Evolutionary conservation across 2,113 vertebrate genomes (phyloP).

Genomic region (Cavia aperea): DNA sequence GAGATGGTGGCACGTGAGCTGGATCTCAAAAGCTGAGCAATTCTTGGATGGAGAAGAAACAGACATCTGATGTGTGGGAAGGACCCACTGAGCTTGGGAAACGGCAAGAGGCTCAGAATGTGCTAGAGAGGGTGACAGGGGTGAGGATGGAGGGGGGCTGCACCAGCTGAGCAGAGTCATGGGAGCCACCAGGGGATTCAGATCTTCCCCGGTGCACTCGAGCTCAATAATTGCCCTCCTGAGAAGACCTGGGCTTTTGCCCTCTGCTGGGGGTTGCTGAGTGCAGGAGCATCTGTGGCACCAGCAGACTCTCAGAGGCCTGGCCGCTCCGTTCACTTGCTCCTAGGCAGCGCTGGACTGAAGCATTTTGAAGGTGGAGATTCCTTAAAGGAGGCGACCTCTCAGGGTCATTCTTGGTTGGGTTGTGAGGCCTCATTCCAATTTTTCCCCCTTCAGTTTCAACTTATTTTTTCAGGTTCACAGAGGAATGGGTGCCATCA

Average conservation of each 20-base stretch:
- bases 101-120: background rate
- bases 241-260: background rate
- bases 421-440: background rate
- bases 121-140: background rate
- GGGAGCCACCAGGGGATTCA: background rate
- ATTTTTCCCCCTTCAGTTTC: background rate
- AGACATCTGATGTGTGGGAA: background rate
- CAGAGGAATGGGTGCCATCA: background rate
- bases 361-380: background rate
- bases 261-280: background rate
- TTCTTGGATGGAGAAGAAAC: background rate
- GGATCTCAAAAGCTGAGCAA: background rate
- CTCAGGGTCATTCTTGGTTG: background rate
- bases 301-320: background rate
- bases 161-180: background rate
- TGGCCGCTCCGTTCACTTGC: background rate
- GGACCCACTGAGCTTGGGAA: background rate
- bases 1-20: background rate
- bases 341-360: background rate
- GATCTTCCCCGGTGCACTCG: background rate
- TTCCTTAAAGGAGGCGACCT: background rate
- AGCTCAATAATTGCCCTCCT: background rate
- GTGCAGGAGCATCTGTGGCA: background rate
- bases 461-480: background rate
- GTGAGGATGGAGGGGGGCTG: background rate